Base-by-base conservation (phyloP, 1,140 invertebrate genomes). In the Lysiphlebus fabarum region DNA sequence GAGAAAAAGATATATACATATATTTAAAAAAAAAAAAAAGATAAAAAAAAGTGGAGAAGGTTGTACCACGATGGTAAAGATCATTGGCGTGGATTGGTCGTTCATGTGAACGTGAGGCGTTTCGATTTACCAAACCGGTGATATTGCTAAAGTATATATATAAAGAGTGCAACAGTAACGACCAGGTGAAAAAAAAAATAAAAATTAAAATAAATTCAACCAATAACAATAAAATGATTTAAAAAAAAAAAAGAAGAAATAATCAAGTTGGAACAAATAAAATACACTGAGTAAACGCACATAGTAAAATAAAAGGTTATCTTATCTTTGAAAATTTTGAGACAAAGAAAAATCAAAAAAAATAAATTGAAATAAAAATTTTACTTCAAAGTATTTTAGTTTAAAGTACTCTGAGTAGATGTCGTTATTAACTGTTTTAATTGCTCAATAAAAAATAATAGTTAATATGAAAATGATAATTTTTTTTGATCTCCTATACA, bases 81-180 rank as follows among this genome's bases (percentile, higher is more conserved):
- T 73, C 69, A 75, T 74, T 70, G 70, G 57, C 66, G 50, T 65
- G 72, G 74, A 77, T 76, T 76, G 75, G 74, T 67, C 66, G 50
- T 66, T 65, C 45, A 66, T 63, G 67, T 61, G 61, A 66, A 58
- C 55, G 56, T 59, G 68, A 62, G 61, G 67, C 57, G 67, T 69
- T 70, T 67, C 69, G 72, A 70, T 72, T 75, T 70, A 70, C 65
- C 68, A 69, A 64, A 65, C 7, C 33, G 49, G 56, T 50, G 38
- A 42, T 44, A 53, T 59, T 59, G 60, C 67, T 62, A 56, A 56
- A 51, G 33, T 37, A n/a, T n/a, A n/a, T n/a, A n/a, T n/a, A n/a
- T n/a, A 50, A 67, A 64, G 49, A 70, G 59, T 65, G 73, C 70
- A 68, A 70, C 69, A 70, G 67, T 71, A 71, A 75, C 72, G 14